Evolutionary conservation across 2,888 invertebrate genomes (phyloP), one percentile per base, ranked within the genome.

Genomic region (Tenthredo mesomela): DNA sequence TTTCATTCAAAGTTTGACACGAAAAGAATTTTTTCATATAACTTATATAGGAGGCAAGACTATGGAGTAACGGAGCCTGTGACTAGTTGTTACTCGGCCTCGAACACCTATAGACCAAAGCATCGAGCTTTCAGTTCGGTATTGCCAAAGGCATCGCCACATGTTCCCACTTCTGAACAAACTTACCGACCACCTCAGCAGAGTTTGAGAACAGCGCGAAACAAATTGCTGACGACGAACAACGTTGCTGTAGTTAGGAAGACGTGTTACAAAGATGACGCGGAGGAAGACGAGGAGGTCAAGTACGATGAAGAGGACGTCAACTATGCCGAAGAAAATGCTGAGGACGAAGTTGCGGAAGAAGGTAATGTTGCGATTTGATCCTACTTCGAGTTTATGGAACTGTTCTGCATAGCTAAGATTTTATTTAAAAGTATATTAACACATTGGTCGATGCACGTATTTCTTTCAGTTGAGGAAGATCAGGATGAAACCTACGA

Each of bases 101-200:
- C 86, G 84, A 88, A 88, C 70, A 67, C 88, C 58, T 87, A 88
- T 84, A 88, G 87, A 65, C 87, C 85, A 10, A 90, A 87, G 71
- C 86, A 87, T 37, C 86, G 87, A 37, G 70, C 75, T 18, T 83
- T 80, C 58, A 65, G 87, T 29, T 67, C 70, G 4, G 85, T 78
- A 82, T 77, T 86, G 33, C 77, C 85, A 4, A 90, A 89, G 84
- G 86, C 88, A 83, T 29, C 84, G 18, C 47, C 83, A 18, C 61
- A 71, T 33, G n/a, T 70, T 12, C 21, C 84, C 12, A 71, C 18
- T 54, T 29, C 84, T 15, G 82, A 85, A 40, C 82, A 85, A 80
- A 78, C 50, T 29, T 71, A 85, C 18, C 73, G 67, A 29, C 12
- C 54, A 21, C 33, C 67, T 29, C 82, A 50, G 29, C 67, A 73